Conservation (phyloP, 2,113 vertebrate genomes). For the Barbus barbus region DNA sequence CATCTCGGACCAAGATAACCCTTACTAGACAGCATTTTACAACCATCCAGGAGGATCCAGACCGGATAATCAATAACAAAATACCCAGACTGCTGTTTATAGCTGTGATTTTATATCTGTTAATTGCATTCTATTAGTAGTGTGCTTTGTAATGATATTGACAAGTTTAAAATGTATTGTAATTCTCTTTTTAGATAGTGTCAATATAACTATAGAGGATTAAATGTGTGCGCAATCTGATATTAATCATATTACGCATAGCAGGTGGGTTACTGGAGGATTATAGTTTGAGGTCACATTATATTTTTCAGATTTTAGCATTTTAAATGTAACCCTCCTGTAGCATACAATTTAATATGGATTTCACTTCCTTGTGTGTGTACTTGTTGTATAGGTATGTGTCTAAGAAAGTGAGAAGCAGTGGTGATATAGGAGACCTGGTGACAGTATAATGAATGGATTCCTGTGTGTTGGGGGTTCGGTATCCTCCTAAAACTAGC, state of each 20-base stretch:
- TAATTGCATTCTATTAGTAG: neutral
- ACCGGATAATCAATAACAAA: neutral
- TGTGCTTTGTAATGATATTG: neutral
- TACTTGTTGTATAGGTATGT: slow-evolving; percentile 8
- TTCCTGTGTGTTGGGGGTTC: neutral
- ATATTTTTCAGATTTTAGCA: neutral
- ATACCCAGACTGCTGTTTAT: neutral
- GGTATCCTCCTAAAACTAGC: slow-evolving; percentile 20
- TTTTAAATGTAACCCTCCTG: neutral
- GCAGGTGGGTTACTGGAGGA: neutral
- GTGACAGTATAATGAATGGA: slow-evolving; percentile 53
- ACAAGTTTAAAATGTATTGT: neutral
- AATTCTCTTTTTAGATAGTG: neutral
- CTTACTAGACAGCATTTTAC: neutral
- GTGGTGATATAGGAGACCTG: slow-evolving; percentile 18
- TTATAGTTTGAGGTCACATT: neutral
- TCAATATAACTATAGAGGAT: neutral
- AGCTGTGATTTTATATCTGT: neutral
- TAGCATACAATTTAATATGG: neutral
- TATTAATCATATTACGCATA: neutral
- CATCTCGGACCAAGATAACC: neutral
- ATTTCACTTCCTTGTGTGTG: neutral
- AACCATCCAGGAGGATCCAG: neutral
- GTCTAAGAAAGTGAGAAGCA: neutral
- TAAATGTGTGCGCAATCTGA: neutral